Conservation (phyloP, 2,888 invertebrate genomes). For the Macrosiphum euphorbiae region DNA sequence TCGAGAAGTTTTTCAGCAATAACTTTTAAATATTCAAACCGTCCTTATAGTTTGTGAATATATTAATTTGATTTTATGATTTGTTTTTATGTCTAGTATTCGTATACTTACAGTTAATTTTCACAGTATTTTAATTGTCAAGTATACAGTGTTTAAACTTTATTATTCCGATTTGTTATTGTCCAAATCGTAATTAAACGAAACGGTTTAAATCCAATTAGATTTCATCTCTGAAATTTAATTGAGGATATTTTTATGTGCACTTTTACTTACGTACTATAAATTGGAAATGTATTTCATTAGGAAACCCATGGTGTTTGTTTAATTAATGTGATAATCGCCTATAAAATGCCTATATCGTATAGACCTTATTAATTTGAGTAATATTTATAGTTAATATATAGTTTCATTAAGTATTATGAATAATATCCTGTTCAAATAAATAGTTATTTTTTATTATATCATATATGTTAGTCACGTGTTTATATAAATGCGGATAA, state of each 20-base stretch:
- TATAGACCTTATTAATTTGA: not conserved
- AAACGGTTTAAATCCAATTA: not conserved
- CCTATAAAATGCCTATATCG: not conserved
- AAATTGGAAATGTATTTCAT: not conserved
- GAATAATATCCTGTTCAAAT: not conserved
- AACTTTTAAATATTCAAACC: slow-evolving; percentile 17
- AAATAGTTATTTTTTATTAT: not conserved
- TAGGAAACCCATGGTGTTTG: not conserved
- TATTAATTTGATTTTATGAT: slow-evolving; percentile 34
- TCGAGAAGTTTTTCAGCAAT: not conserved
- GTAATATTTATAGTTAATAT: not conserved
- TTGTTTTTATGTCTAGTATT: not conserved
- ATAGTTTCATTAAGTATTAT: not conserved
- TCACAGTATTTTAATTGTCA: not conserved
- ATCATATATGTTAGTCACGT: not conserved
- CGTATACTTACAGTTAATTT: not conserved
- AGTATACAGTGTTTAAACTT: not conserved
- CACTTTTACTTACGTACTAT: not conserved
- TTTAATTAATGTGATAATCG: not conserved
- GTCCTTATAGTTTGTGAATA: not conserved
- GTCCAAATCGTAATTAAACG: not conserved
- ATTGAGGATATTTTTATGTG: not conserved
- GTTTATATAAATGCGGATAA: no score
- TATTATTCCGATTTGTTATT: slow-evolving; percentile 19
- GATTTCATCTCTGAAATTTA: not conserved